Evolutionary conservation across 2,888 invertebrate genomes (phyloP).

Genomic region (Plusia festucae): DNA sequence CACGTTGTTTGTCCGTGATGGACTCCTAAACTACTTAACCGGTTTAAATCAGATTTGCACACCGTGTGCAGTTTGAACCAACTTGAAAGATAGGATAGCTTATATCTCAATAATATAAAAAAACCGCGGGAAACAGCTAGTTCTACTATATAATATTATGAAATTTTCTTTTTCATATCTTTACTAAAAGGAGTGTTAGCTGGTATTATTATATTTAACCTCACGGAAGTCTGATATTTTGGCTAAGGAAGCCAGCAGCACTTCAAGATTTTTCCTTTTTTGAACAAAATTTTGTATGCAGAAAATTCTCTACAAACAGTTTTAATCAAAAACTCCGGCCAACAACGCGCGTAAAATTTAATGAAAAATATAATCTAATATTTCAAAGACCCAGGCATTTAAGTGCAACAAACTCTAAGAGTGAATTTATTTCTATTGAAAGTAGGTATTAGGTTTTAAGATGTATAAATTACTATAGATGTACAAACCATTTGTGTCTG

Average conservation of each 20-base stretch:
- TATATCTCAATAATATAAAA: no score
- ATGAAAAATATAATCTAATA: conserved; percentile 22
- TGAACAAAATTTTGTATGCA: background rate
- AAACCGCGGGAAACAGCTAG: no score
- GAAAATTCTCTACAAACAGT: conserved; percentile 6
- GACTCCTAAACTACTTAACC: no score
- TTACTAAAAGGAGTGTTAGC: background rate
- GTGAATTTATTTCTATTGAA: conserved; percentile 3
- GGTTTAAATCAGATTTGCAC: no score
- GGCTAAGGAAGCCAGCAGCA: background rate
- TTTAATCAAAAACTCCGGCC: conserved; percentile 7
- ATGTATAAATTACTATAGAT: background rate
- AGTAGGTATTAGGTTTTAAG: background rate
- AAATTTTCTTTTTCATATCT: background rate
- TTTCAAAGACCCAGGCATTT: conserved; percentile 1
- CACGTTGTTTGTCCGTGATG: no score
- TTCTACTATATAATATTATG: no score
- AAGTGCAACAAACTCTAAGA: background rate
- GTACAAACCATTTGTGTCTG: background rate
- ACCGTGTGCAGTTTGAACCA: no score
- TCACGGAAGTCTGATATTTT: background rate
- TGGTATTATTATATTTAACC: background rate
- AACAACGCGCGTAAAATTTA: conserved; percentile 7
- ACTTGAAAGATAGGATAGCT: no score
- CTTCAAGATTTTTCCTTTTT: background rate